Evolutionary conservation across 2,888 invertebrate species (phyloP), one percentile per base, ranked within the genome.

Genomic region (Tiphia femorata): DNA sequence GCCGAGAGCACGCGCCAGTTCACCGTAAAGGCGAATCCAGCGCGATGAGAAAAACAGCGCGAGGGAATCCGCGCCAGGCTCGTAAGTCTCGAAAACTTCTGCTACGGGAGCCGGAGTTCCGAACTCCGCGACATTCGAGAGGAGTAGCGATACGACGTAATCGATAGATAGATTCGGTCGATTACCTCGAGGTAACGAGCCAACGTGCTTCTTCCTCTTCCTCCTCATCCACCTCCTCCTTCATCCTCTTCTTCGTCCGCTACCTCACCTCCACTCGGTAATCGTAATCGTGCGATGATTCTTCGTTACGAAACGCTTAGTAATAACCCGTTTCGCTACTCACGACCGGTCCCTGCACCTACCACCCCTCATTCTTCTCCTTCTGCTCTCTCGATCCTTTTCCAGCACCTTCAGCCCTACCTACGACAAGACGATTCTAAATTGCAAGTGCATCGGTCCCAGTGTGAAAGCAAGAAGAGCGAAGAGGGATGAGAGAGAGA

Each of bases 401-500:
- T n/a, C n/a, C n/a, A n/a, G 17, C 29, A n/a, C n/a, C 43, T 44
- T 47, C 42, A 47, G 20, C 33, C 35, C 21, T 14, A 30, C 33
- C n/a, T 21, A 54, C 42, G 58, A 67, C 52, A 56, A 54, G 58
- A 55, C 52, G 58, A 63, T 52, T 58, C 64, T 58, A 64, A 67
- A 67, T 70, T 67, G 64, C 67, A 56, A 70, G 62, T 64, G 62
- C 70, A 52, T 48, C 46, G 53, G 30, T 42, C 58, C n/a, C n/a
- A n/a, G n/a, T n/a, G n/a, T n/a, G n/a, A n/a, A 54, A 50, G 56
- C 53, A 53, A 51, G n/a, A n/a, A n/a, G n/a, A n/a, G n/a, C n/a
- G n/a, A n/a, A n/a, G n/a, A n/a, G n/a, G n/a, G n/a, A n/a, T n/a
- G n/a, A n/a, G 25, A 51, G 37, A 4, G 20, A 16, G 25, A 56